Conservation (phyloP, 2,797 vertebrate species). For the Brachyalestes nurse region DNA sequence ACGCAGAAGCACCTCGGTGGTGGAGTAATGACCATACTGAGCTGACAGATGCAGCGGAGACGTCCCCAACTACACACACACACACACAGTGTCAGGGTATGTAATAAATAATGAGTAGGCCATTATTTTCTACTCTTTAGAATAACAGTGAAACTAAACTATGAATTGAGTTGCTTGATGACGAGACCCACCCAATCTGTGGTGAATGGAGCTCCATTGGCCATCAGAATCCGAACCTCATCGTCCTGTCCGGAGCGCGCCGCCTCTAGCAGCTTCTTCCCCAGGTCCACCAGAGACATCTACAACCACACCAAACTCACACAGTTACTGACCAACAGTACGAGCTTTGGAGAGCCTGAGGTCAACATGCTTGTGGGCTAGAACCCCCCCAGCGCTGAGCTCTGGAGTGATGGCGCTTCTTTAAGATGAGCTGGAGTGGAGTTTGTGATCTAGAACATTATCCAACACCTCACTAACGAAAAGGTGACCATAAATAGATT, state of each 20-base stretch:
- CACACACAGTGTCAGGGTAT: neutral
- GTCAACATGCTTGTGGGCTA: too few relatives aligned
- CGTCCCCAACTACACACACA: constrained; percentile 79
- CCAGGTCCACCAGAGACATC: constrained; percentile 93
- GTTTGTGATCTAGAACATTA: too few relatives aligned
- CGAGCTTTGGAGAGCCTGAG: too few relatives aligned
- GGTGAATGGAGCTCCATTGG: constrained; percentile 87
- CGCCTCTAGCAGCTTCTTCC: constrained; percentile 90
- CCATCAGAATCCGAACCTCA: constrained; percentile 84
- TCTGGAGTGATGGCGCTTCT: too few relatives aligned
- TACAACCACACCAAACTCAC: constrained; percentile 55
- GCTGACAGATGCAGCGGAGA: constrained; percentile 89
- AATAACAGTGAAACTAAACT: too few relatives aligned
- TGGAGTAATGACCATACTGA: constrained; percentile 87
- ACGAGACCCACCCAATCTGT: constrained; percentile 84
- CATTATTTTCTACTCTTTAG: neutral
- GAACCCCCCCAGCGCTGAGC: too few relatives aligned
- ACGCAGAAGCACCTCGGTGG: constrained; percentile 86
- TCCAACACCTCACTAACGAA: too few relatives aligned
- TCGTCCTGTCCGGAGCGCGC: constrained; percentile 88
- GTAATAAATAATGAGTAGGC: neutral
- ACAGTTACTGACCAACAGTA: neutral
- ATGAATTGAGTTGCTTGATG: neutral
- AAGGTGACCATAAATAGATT: too few relatives aligned
- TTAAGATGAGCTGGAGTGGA: too few relatives aligned